These are phyloP conservation scores for Rhinophrynus dorsalis DNA, from an alignment of 2,797 vertebrate species.

Conservation along the genomic window DNA sequence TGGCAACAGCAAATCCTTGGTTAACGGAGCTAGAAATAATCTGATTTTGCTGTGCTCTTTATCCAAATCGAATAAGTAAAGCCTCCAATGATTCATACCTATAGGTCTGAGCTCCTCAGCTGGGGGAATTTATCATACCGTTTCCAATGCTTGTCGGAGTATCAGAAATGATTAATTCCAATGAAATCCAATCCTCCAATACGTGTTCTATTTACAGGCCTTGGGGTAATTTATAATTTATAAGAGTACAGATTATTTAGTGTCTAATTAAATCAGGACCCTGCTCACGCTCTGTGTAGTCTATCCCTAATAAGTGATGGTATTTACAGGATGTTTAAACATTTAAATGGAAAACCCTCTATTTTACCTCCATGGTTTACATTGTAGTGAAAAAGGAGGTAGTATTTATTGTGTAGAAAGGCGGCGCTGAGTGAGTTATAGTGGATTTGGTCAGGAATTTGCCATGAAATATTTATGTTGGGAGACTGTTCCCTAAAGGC, in stretches of 20 bases:
- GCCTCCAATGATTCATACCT: conserved; percentile 2
- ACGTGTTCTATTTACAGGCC: conserved; percentile 4
- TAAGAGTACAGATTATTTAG: conserved; percentile 11
- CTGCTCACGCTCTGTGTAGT: neutral
- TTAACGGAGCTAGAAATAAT: too few relatives aligned
- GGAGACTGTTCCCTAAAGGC: neutral
- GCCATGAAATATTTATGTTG: conserved; percentile 5
- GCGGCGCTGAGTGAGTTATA: conserved; percentile 8
- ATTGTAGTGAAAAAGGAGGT: neutral
- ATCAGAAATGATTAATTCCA: conserved; percentile 38
- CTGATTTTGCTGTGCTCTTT: too few relatives aligned
- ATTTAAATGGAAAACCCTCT: neutral
- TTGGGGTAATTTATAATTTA: conserved; percentile 11
- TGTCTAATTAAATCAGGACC: conserved; percentile 1
- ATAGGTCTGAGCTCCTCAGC: conserved; percentile 7
- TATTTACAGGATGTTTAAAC: neutral
- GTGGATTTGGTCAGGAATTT: neutral
- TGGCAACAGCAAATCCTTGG: too few relatives aligned
- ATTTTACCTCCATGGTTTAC: conserved; percentile 10
- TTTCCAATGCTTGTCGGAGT: conserved; percentile 27
- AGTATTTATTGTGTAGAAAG: neutral
- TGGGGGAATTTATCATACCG: conserved; percentile 11
- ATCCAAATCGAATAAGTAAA: conserved; percentile 3
- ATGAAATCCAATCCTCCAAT: conserved; percentile 20
- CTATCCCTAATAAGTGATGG: neutral